Conservation (phyloP, 1,140 invertebrate genomes). For the Dreissena polymorpha region DNA sequence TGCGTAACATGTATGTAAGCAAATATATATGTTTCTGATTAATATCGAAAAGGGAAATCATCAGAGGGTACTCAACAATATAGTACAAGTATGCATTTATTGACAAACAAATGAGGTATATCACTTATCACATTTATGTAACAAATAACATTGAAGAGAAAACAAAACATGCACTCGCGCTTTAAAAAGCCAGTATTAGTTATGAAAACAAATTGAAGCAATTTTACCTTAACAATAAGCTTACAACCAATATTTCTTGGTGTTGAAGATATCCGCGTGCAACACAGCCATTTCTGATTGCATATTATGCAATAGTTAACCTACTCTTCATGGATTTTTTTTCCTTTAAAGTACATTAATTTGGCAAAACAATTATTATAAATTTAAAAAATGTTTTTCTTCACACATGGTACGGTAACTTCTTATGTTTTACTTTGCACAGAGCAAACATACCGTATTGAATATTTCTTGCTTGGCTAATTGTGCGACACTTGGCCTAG, state of each 20-base stretch:
- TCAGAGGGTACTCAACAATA: too few relatives aligned
- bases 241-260: not conserved
- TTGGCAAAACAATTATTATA: too few relatives aligned
- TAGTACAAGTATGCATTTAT: conserved; percentile 1
- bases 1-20: too few relatives aligned
- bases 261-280: not conserved
- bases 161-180: not conserved
- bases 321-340: too few relatives aligned
- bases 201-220: not conserved
- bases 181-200: not conserved
- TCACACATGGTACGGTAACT: too few relatives aligned
- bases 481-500: not conserved
- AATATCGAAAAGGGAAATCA: too few relatives aligned
- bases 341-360: too few relatives aligned
- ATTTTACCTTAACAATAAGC: not conserved
- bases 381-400: too few relatives aligned
- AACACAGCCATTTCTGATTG: not conserved
- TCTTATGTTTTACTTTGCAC: too few relatives aligned
- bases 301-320: not conserved
- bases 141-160: not conserved
- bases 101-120: conserved; percentile 4
- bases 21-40: too few relatives aligned
- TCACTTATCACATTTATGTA: conserved; percentile 1
- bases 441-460: too few relatives aligned
- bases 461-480: not conserved